phyloP scores from a whole-genome alignment of 2,113 vertebrate genomes.

The Gallinago jamesoni region DNA sequence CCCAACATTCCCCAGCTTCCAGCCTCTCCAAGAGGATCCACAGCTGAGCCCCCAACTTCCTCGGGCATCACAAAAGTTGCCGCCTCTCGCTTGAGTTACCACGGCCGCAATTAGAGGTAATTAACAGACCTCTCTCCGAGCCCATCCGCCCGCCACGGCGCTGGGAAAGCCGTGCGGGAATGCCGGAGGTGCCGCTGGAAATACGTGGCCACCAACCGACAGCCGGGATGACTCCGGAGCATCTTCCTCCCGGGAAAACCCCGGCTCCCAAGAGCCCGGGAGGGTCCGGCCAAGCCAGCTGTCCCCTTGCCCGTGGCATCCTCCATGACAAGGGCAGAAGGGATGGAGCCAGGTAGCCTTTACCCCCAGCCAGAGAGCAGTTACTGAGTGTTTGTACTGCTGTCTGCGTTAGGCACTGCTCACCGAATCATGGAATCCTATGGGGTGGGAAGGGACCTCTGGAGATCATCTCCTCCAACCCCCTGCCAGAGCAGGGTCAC shows the following conservation, averaged over 20 bases:
- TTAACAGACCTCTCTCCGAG: too few species aligned
- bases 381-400: neutral
- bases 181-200: rapidly evolving
- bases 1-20: neutral
- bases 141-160: rapidly evolving
- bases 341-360: rapidly evolving
- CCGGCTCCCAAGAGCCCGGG: neutral
- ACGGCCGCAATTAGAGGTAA: neutral
- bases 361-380: neutral
- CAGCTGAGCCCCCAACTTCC: rapidly evolving
- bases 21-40: too few species aligned
- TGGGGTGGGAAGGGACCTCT: too few species aligned
- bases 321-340: neutral
- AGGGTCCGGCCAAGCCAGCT: neutral
- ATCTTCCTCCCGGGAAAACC: neutral
- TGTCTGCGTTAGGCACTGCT: rapidly evolving
- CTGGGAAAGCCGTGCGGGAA: rapidly evolving
- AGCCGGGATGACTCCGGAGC: neutral
- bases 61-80: neutral
- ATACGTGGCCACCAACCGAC: rapidly evolving
- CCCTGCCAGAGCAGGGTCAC: too few species aligned
- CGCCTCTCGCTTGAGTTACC: neutral
- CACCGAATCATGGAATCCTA: too few species aligned
- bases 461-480: too few species aligned
- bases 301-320: neutral